Evolutionary conservation across 2,888 invertebrate genomes (phyloP).

Genomic region (Nymphalis polychloros): DNA sequence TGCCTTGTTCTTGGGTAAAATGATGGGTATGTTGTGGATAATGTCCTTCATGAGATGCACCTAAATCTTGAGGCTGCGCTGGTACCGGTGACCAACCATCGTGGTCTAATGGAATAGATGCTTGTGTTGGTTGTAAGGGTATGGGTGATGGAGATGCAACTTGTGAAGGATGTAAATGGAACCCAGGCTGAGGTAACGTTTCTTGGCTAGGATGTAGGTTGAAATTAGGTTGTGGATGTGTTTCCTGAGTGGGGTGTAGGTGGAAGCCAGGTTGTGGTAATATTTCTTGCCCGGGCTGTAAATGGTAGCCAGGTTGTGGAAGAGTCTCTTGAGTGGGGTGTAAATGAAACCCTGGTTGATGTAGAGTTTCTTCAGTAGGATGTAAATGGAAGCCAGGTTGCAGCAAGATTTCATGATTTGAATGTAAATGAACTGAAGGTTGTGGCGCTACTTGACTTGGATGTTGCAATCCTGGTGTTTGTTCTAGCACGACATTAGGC

Average conservation of each 20-base stretch:
- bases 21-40: slow-evolving; percentile 57
- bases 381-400: slow-evolving; percentile 27
- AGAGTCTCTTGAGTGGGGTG: slow-evolving; percentile 22
- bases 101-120: slow-evolving; percentile 55
- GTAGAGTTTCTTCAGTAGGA: slow-evolving; percentile 19
- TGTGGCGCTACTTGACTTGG: slow-evolving; percentile 45
- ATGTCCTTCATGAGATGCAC: slow-evolving; percentile 49
- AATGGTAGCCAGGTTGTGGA: slow-evolving; percentile 28
- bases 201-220: slow-evolving; percentile 45
- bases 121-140: slow-evolving; percentile 45
- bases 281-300: slow-evolving; percentile 41
- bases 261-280: slow-evolving; percentile 40
- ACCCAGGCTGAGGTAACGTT: slow-evolving; percentile 41
- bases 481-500: slow-evolving; percentile 48
- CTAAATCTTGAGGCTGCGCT: slow-evolving; percentile 53
- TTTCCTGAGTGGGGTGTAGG: slow-evolving; percentile 39
- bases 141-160: slow-evolving; percentile 43
- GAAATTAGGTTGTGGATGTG: slow-evolving; percentile 42
- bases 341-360: slow-evolving; percentile 41
- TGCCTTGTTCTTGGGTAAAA: slow-evolving; percentile 65
- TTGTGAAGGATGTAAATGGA: slow-evolving; percentile 47
- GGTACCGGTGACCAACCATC: slow-evolving; percentile 75
- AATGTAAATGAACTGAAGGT: slow-evolving; percentile 28
- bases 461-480: slow-evolving; percentile 41
- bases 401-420: slow-evolving; percentile 17